Base-by-base conservation (phyloP, 1,140 invertebrate species). In the Aricia agestis region DNA sequence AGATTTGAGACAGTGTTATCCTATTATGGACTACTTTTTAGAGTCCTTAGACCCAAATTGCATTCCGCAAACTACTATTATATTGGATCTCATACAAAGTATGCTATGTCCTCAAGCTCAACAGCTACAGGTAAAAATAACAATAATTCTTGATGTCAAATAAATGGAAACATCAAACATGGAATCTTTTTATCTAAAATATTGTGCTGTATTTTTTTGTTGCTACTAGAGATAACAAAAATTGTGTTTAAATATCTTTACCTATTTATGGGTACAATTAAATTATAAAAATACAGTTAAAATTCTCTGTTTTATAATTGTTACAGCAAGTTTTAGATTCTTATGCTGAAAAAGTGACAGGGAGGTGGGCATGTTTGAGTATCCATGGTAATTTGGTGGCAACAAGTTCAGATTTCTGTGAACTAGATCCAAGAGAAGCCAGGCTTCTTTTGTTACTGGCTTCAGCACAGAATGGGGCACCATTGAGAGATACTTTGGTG, bases 351-450 rank as follows among this genome's bases (percentile, higher is more conserved):
- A 93, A 92, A 78, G 93, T 96, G 67, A 95, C 95, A 76, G 96
- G 95, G 25, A 92, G 94, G 58, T 97, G 95, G 90, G 96, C 96
- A 5, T 97, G 96, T 84, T 84, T 98, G 57, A 90, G 96, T 69
- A 93, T 97, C 69, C 94, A 95, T 81, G 96, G 95, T 2, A 94
- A 95, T 74, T 90, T 97, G 61, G 94, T 94, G 15, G 95, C 95
- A 11, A 96, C 96, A 10, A 97, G 96, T 25, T 93, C 95, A 63
- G 96, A 95, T 82, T 97, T 96, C 95, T 95, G 94, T 94, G 93
- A 93, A 59, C 87, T 98, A 57, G 93, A 95, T 70, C 87, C 94
- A 1, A 93, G 94, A 68, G 97, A 97, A 91, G 93, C 95, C 66
- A 94, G 96, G 79, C 91, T 98, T 15, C 83, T 98, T 25, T 92